Conservation (phyloP, 2,888 invertebrate genomes). For the Minunthozetes semirufus region DNA sequence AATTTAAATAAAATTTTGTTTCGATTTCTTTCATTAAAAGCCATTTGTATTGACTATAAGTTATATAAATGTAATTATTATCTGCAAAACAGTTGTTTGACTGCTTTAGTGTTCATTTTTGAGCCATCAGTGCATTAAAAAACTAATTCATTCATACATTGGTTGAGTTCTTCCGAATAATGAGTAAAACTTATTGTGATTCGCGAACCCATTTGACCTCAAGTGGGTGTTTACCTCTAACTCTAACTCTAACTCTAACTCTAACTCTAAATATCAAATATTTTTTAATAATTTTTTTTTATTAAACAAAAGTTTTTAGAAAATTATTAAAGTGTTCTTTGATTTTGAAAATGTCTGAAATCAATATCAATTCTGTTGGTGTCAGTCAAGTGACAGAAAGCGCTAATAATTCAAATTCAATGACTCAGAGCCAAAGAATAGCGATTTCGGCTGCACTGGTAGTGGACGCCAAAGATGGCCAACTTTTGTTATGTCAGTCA, state of each 20-base stretch:
- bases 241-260: too few relatives aligned
- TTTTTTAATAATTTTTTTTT: neutral
- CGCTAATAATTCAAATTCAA: neutral
- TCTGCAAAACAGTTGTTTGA: neutral
- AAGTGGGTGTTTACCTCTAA: neutral
- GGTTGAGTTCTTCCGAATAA: neutral
- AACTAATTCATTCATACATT: neutral
- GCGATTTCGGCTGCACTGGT: conserved; percentile 42
- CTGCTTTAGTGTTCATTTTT: neutral
- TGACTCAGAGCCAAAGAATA: conserved; percentile 16
- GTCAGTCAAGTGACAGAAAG: neutral
- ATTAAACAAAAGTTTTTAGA: neutral
- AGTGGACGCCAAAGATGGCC: conserved; percentile 42
- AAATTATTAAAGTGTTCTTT: neutral
- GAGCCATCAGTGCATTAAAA: neutral
- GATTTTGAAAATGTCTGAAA: neutral
- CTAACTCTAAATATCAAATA: too few relatives aligned
- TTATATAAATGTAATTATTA: too few relatives aligned
- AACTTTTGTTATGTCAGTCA: conserved; percentile 41
- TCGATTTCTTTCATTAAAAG: neutral
- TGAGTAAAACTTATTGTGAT: neutral
- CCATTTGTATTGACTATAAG: too few relatives aligned
- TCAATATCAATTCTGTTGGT: neutral
- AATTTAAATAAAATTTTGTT: neutral
- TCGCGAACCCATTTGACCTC: conserved; percentile 10